phyloP scores from a whole-genome alignment of 2,888 invertebrate genomes.

The Agrochola macilenta region DNA sequence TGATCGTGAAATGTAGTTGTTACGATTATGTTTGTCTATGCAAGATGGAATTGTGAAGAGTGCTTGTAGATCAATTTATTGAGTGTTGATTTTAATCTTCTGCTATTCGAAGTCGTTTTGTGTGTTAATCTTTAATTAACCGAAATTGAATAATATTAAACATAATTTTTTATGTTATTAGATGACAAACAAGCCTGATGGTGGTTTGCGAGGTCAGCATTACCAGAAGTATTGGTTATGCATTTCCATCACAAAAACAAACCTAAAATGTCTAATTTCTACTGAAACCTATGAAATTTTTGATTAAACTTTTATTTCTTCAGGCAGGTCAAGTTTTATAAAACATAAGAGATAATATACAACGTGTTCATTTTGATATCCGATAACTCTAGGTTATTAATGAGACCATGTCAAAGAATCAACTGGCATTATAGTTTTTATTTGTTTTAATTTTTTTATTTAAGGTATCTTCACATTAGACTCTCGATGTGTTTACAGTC shows the following conservation, averaged over 20 bases:
- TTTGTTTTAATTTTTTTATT: no score
- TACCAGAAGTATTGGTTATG: background rate
- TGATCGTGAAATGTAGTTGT: slow-evolving; percentile 14
- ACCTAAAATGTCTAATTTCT: background rate
- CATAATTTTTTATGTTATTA: background rate
- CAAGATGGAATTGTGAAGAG: background rate
- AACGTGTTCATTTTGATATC: no score
- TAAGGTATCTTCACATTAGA: no score
- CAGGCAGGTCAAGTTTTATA: background rate
- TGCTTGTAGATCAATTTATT: background rate
- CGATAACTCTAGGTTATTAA: no score
- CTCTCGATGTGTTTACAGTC: no score
- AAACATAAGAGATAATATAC: background rate
- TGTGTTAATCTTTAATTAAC: background rate
- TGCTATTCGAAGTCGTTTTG: background rate
- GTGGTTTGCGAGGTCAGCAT: no score
- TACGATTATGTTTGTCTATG: background rate
- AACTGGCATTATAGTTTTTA: no score
- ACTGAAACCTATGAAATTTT: background rate
- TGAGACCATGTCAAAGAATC: no score
- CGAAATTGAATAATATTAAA: no score
- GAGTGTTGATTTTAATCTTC: background rate
- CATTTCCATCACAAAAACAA: background rate
- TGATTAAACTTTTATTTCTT: background rate
- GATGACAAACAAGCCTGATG: no score